Evolutionary conservation across 2,797 vertebrate species (phyloP).

Genomic region (Eptatretus atami): DNA sequence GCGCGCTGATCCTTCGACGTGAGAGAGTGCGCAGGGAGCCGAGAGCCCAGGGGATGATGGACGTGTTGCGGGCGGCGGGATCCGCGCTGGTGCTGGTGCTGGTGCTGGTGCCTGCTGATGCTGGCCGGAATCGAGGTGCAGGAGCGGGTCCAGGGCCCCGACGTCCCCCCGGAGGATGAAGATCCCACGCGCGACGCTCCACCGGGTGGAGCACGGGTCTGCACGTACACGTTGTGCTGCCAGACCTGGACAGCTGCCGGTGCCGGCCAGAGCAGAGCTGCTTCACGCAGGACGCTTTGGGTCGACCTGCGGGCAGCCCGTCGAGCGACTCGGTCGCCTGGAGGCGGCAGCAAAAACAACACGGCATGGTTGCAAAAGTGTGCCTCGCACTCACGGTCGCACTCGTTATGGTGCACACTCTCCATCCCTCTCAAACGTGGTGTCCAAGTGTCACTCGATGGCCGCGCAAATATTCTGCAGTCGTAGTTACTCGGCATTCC

Average conservation of each 20-base stretch:
- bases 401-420: too few relatives aligned
- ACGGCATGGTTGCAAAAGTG: constrained; percentile 98
- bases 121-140: neutral
- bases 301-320: constrained; percentile 28
- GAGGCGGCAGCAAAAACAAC: constrained; percentile 95
- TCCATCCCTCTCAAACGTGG: too few relatives aligned
- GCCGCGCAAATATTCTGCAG: too few relatives aligned
- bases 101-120: too few relatives aligned
- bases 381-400: constrained; percentile 11
- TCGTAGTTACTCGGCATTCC: too few relatives aligned
- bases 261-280: constrained; percentile 58
- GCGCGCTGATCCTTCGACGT: too few relatives aligned
- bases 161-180: constrained; percentile 19
- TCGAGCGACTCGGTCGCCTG: constrained; percentile 78
- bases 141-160: neutral
- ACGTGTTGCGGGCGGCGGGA: too few relatives aligned
- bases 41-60: too few relatives aligned
- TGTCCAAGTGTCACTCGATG: too few relatives aligned
- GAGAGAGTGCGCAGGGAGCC: too few relatives aligned
- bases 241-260: constrained; percentile 54
- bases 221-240: constrained; percentile 85
- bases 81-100: too few relatives aligned
- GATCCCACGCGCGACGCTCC: constrained; percentile 38
- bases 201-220: constrained; percentile 65
- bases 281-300: constrained; percentile 25